phyloP scores from a whole-genome alignment of 1,140 invertebrate genomes.

The Lordiphosa clarofinis region DNA sequence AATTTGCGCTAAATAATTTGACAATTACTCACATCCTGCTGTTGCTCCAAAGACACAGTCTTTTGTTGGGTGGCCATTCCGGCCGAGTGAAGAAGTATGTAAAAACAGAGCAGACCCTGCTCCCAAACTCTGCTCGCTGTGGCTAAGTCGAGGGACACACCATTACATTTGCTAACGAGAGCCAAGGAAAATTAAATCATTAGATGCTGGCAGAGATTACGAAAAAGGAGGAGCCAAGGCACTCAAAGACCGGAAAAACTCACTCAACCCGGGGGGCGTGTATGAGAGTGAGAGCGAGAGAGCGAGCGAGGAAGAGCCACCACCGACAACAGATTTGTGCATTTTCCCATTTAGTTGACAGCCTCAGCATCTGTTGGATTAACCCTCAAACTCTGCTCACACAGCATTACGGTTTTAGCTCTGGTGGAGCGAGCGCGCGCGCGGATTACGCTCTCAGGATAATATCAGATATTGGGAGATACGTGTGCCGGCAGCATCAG shows the following conservation, averaged over 20 bases:
- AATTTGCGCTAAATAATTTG: conserved; percentile 80
- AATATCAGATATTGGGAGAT: conserved; percentile 42
- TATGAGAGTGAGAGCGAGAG: conserved; percentile 1
- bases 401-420: conserved; percentile 54
- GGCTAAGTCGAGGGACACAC: conserved; percentile 71
- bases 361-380: conserved; percentile 52
- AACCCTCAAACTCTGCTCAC: conserved; percentile 34
- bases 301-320: conserved; percentile 1
- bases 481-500: conserved; percentile 41
- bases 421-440: conserved; percentile 46
- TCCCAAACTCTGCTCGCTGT: conserved; percentile 15
- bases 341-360: conserved; percentile 68
- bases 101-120: conserved; percentile 22
- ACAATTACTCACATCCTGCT: conserved; percentile 78
- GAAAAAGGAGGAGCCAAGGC: conserved; percentile 49
- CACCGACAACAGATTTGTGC: conserved; percentile 51
- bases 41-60: neutral
- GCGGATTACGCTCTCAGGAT: conserved; percentile 60
- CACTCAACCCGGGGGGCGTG: conserved; percentile 43
- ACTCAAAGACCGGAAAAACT: conserved; percentile 37
- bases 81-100: conserved; percentile 37
- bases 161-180: conserved; percentile 79
- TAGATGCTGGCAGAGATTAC: conserved; percentile 73
- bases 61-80: conserved; percentile 24
- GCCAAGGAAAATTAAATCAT: conserved; percentile 79